phyloP scores from a whole-genome alignment of 2,797 vertebrate species.

The Rhynchonycteris naso region DNA sequence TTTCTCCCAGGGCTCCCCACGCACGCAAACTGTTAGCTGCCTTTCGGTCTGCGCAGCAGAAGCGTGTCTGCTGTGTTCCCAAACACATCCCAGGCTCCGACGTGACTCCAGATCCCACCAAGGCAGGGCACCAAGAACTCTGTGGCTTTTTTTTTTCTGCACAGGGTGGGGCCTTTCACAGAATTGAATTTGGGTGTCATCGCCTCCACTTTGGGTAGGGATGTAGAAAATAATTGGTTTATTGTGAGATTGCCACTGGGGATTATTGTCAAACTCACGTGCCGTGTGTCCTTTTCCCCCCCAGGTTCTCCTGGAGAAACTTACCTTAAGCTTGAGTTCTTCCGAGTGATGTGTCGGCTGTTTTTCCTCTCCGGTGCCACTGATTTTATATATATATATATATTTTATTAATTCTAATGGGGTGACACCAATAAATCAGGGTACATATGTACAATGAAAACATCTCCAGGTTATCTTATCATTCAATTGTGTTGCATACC shows the following conservation, averaged over 20 bases:
- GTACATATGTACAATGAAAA: no score
- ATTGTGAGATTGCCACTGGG: fast-evolving
- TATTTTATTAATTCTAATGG: no score
- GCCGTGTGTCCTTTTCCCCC: background rate
- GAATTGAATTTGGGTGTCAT: no score
- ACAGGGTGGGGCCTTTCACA: fast-evolving
- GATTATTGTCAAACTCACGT: fast-evolving
- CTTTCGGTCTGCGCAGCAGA: fast-evolving
- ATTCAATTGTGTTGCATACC: no score
- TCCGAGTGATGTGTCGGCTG: no score
- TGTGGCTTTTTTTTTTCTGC: no score
- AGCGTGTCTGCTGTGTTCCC: fast-evolving
- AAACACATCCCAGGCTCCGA: fast-evolving
- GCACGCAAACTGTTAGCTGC: no score
- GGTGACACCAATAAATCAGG: no score
- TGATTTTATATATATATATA: no score
- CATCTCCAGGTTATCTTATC: no score
- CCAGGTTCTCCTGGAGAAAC: background rate
- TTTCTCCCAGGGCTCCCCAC: fast-evolving
- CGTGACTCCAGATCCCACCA: background rate
- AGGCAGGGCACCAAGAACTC: background rate
- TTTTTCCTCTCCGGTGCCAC: background rate
- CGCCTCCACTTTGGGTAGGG: background rate
- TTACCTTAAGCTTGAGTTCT: background rate
- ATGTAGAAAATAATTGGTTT: background rate